Evolutionary conservation across 1,140 invertebrate genomes (phyloP), one percentile per base, ranked within the genome.

Genomic region (Cephus cinctus): DNA sequence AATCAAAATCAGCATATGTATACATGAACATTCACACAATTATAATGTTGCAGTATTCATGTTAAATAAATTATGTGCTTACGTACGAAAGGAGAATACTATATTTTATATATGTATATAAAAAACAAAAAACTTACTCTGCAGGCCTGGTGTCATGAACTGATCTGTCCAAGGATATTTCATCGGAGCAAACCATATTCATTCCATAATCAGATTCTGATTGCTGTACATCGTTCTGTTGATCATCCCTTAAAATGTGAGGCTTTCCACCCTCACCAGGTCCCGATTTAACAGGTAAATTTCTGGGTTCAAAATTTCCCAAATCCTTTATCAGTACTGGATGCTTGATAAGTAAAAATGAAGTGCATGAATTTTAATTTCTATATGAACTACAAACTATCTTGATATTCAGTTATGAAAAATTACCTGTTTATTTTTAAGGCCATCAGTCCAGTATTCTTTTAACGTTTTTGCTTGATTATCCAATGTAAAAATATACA

Each of bases 181-280:
- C 92, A 79, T 98, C 88, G n/a, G 94, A 97, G 56, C 90, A 94
- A 14, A 92, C 87, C 77, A 98, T 94, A 68, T 98, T 98, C 87
- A 98, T 98, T 22, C 96, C 96, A 79, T 94, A 97, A 66, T 97
- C 91, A 2, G 80, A 80, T 54, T 94, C 87, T 0, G 89, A 86
- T 57, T 87, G 83, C 22, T 82, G 76, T 6, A 82, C 84, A 62
- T 89, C 89, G 67, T 92, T 91, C 58, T 88, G 84, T 52, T 88
- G 82, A 54, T 86, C 83, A 11, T 86, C 81, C 15, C 82, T 72
- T 34, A 93, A 78, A 52, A 83, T 77, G 65, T 94, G 86, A 3
- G 90, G 76, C 63, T 87, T 86, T 2, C 93, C 93, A 45, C 81
- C 81, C 77, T 93, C 92, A 9, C 94, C 94, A 31, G 93, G 91